Evolutionary conservation across 1,140 invertebrate species (phyloP).

Genomic region (Augochlora pura): DNA sequence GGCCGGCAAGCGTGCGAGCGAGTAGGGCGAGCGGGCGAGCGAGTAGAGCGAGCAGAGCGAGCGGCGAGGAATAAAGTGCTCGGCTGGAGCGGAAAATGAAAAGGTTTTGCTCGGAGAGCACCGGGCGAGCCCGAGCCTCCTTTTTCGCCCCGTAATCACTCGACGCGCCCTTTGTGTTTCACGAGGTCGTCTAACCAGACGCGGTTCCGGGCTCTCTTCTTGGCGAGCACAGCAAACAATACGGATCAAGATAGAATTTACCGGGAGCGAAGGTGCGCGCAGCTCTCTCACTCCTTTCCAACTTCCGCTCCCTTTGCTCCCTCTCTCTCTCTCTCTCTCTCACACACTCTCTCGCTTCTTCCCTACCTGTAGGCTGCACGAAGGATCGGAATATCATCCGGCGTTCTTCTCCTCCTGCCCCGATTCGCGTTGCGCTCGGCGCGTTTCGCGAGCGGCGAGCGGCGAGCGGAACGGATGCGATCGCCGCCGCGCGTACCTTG

Average conservation of each 20-base stretch:
- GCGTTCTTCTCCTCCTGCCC: background rate
- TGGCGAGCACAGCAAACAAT: slow-evolving; percentile 2
- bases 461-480: background rate
- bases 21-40: background rate
- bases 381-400: too few relatives aligned
- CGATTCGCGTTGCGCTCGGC: too few relatives aligned
- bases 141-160: slow-evolving; percentile 2
- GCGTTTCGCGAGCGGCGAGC: too few relatives aligned
- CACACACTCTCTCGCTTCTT: too few relatives aligned
- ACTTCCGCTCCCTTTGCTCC: too few relatives aligned
- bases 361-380: too few relatives aligned
- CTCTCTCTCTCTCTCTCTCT: background rate
- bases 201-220: background rate
- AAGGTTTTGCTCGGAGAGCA: background rate
- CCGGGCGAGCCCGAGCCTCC: background rate
- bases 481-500: background rate
- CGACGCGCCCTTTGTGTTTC: background rate
- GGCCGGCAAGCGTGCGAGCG: background rate
- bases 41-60: too few relatives aligned
- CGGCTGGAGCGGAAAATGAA: slow-evolving; percentile 1
- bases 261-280: background rate
- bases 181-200: slow-evolving; percentile 14
- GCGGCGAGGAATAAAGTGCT: background rate
- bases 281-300: background rate
- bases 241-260: slow-evolving; percentile 23